Base-by-base conservation (phyloP, 2,113 vertebrate species). In the Leuciscus idus region DNA sequence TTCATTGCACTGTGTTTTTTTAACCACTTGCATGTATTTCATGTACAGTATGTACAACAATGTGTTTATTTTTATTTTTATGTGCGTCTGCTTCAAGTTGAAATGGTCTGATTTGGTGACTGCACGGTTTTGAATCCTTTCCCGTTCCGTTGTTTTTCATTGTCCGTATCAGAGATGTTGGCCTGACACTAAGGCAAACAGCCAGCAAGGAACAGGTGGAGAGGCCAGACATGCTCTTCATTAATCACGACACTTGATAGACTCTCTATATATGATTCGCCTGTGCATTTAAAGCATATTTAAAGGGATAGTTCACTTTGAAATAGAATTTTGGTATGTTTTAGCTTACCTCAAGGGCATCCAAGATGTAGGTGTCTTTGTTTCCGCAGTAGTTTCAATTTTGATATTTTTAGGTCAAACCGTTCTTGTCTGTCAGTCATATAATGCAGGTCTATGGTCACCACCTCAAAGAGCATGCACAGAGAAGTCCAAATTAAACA, bases 191-290 rank as follows among this genome's bases (percentile, higher is more conserved):
- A 23, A 86, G 77, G 84, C 84, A 78, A 43, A 46, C 48, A 48
- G 48, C n/a, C 76, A 72, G 64, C 4, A 11, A 59, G 64, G 64
- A 73, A 80, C 84, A 73, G 77, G 36, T 81, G 76, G 62, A 46
- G 33, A 79, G 30, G 76, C 36, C 76, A 59, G 33, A 70, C 76
- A 13, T 61, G 62, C 75, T 57, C 36, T 48, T 81, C 77, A 62
- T 86, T 55, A 81, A 21, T 62, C 55, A 43, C 11, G 21, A 50
- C 28, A 86, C 30, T 55, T 85, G 46, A 85, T 84, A 76, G 68
- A 85, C 33, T 39, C 81, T 80, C 15, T 85, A 81, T 81, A 43
- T 66, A 52, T 59, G 30, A 64, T 84, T 50, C n/a, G 50, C 19
- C 23, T 6, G 2, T 57, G 57, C 30, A 46, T 72, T 72, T 55